Evolutionary conservation across 2,888 invertebrate species (phyloP), one percentile per base, ranked within the genome.

Genomic region (Macaria liturata): DNA sequence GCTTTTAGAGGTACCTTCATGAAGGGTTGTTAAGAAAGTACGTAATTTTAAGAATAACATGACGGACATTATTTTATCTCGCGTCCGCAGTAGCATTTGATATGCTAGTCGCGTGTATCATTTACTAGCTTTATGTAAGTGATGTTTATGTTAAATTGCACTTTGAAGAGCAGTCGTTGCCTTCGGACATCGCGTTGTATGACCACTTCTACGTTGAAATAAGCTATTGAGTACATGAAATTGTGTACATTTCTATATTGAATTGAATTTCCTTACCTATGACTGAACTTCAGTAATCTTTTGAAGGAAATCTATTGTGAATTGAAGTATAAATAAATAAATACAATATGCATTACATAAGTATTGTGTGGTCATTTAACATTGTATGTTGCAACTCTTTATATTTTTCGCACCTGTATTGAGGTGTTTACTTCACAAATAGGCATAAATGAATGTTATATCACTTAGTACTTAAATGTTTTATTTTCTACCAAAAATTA

Each of bases 401-500:
- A 46, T 53, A 69, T 65, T 59, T 47, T 69, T 62, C 51, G 65
- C 68, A 63, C 56, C 70, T 66, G 58, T 39, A 57, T 59, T 62
- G 78, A 80, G 70, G 70, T 72, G 67, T 77, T 81, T 73, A 48
- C 60, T 85, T 85, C 81, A 86, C 83, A 83, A 80, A 79, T 86
- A 87, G 80, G 74, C 61, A 74, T 85, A 80, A 75, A 74, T 71
- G 64, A 67, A 80, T 72, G 80, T 87, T 80, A 76, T 66, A 77
- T 83, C 50, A 52, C 55, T 46, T 89, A 89, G 90, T 91, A 91
- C 89, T 89, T 90, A 89, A 88, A 73, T 76, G 72, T 76, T 70
- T 83, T 79, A 76, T 80, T 76, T 82, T 86, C 60, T 63, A 87
- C 88, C 87, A 89, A 91, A 90, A 84, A 86, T 76, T 83, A 84